A percentile compares a stretch with the other conserved stretches of the same genome.
Conservation (phyloP, 2,888 invertebrate species). For the Pollenia labialis region DNA sequence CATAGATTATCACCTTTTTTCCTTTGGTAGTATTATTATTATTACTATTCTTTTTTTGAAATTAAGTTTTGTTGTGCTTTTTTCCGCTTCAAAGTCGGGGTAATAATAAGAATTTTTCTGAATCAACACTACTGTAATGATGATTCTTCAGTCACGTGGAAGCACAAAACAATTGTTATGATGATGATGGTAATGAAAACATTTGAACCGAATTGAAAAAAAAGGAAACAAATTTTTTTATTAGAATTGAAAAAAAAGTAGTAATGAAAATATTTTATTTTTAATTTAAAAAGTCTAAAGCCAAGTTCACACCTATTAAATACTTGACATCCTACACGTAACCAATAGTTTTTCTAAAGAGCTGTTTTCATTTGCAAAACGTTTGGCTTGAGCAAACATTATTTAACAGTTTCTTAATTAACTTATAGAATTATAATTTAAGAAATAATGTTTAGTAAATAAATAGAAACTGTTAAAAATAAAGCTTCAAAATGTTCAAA, state of each 20-base stretch:
- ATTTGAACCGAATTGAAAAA: constrained; percentile 11
- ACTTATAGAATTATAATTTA: too few relatives aligned
- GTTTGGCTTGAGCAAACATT: too few relatives aligned
- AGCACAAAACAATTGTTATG: constrained; percentile 68
- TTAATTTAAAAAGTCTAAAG: not conserved
- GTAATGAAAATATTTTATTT: not conserved
- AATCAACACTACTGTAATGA: constrained; percentile 49
- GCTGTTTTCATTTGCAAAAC: too few relatives aligned
- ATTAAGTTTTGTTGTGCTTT: constrained; percentile 10
- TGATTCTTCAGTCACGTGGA: constrained; percentile 54
- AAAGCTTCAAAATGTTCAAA: too few relatives aligned
- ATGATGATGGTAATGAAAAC: constrained; percentile 53
- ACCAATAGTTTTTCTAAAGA: too few relatives aligned
- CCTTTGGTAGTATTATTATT: constrained; percentile 26
- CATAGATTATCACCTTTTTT: constrained; percentile 54
- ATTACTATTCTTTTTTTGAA: constrained; percentile 24
- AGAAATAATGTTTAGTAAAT: too few relatives aligned
- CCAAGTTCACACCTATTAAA: too few relatives aligned
- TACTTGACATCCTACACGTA: too few relatives aligned
- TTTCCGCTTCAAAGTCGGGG: constrained; percentile 20
- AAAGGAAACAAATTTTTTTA: constrained; percentile 6
- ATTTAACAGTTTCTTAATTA: too few relatives aligned
- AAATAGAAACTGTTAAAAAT: too few relatives aligned
- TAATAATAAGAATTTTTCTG: constrained; percentile 43
- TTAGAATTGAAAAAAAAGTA: not conserved